A percentile compares a stretch with the other conserved stretches of the same genome.
Evolutionary conservation across 2,888 invertebrate species (phyloP).

Genomic region (Malacosoma neustria): DNA sequence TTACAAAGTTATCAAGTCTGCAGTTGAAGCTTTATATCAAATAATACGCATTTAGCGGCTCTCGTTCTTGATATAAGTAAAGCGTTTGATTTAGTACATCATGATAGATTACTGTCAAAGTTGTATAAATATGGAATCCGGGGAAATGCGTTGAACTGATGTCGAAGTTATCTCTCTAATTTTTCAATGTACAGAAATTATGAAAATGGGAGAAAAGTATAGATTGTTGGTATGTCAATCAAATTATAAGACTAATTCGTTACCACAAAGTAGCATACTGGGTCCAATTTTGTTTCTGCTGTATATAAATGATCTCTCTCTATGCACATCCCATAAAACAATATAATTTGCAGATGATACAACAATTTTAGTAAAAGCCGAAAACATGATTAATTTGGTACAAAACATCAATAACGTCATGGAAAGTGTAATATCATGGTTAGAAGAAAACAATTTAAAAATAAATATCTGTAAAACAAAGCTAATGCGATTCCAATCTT

Average conservation of each 20-base stretch:
- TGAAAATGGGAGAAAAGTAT: background rate
- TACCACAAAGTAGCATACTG: background rate
- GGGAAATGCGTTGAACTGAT: background rate
- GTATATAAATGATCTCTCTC: too few species aligned
- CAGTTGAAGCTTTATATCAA: conserved; percentile 1
- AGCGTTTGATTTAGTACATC: background rate
- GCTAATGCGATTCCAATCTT: too few species aligned
- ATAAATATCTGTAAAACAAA: too few species aligned
- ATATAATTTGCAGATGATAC: too few species aligned
- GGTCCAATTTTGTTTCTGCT: background rate
- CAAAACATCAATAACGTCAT: too few species aligned
- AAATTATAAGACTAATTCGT: background rate
- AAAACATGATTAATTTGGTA: too few species aligned
- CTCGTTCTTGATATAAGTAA: background rate
- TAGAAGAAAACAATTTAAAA: too few species aligned
- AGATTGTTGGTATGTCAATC: background rate
- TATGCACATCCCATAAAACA: too few species aligned
- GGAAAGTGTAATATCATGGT: too few species aligned
- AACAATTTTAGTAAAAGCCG: too few species aligned
- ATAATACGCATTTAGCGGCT: background rate
- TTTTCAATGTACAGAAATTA: background rate
- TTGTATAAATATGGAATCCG: background rate
- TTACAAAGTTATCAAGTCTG: conserved; percentile 1
- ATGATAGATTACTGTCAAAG: background rate
- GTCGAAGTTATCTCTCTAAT: background rate